A percentile compares a stretch with the other conserved stretches of the same genome.
phyloP scores from a whole-genome alignment of 2,888 invertebrate species.

The Epinotia bilunana region DNA sequence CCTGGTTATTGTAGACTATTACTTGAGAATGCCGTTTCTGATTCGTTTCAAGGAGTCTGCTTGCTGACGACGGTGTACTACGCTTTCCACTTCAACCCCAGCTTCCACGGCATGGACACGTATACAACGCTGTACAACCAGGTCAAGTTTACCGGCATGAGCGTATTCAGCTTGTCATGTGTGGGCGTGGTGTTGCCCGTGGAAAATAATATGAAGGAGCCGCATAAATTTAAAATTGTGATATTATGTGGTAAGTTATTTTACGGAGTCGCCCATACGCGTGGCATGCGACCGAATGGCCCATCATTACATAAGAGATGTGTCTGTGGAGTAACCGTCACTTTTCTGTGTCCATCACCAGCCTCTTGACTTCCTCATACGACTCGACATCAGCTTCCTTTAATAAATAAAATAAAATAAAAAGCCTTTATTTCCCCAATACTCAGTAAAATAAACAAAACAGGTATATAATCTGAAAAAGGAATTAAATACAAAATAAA shows the following conservation, averaged over 20 bases:
- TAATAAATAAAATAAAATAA: too few relatives aligned
- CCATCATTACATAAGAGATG: not conserved
- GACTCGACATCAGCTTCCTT: too few relatives aligned
- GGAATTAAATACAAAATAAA: too few relatives aligned
- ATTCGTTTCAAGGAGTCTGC: slow-evolving; percentile 59
- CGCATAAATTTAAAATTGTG: slow-evolving; percentile 55
- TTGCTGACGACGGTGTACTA: slow-evolving; percentile 60
- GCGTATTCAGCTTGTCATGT: slow-evolving; percentile 83
- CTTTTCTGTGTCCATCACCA: too few relatives aligned
- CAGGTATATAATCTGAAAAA: too few relatives aligned
- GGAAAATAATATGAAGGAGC: slow-evolving; percentile 70
- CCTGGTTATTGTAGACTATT: too few relatives aligned
- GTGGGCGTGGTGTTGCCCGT: slow-evolving; percentile 67
- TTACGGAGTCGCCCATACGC: too few relatives aligned
- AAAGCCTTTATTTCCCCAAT: too few relatives aligned
- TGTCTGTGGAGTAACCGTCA: too few relatives aligned
- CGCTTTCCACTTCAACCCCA: slow-evolving; percentile 57
- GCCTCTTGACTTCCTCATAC: too few relatives aligned
- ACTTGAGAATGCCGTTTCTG: not conserved
- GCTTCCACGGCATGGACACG: slow-evolving; percentile 49
- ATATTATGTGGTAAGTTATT: slow-evolving; percentile 57
- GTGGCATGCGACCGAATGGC: not conserved
- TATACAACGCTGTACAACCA: slow-evolving; percentile 46
- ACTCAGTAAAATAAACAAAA: too few relatives aligned
- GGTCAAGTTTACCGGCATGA: slow-evolving; percentile 78